Percentiles rank a stretch among this genome's conserved stretches.
phyloP scores from a whole-genome alignment of 2,113 vertebrate species.

The Cryptotis parvus region DNA sequence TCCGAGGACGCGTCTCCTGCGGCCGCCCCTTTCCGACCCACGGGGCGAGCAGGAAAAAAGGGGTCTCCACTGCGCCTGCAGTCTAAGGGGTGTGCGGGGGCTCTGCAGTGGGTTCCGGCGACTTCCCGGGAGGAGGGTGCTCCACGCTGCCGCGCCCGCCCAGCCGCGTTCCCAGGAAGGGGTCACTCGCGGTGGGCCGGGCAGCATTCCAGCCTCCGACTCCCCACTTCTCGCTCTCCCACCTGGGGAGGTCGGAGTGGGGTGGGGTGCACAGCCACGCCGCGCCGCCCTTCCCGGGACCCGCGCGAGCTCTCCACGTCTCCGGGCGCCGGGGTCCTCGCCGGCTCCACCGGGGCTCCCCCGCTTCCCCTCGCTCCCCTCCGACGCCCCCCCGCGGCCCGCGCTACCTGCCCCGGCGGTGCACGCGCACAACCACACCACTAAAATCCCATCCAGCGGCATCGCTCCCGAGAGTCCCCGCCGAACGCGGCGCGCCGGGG shows the following conservation, averaged over 20 bases:
- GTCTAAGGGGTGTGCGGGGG: constrained; percentile 4
- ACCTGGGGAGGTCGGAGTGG: background rate
- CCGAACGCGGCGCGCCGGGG: constrained; percentile 44
- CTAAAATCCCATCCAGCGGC: constrained; percentile 90
- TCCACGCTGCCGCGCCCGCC: constrained; percentile 64
- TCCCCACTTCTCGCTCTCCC: background rate
- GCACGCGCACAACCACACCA: constrained; percentile 88
- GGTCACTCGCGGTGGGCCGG: background rate
- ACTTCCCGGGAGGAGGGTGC: background rate
- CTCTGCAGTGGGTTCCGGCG: background rate
- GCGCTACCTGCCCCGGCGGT: constrained; percentile 90
- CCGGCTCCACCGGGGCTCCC: background rate
- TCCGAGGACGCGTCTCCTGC: constrained; percentile 62
- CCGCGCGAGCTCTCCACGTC: background rate
- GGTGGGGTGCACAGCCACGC: background rate
- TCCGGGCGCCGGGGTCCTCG: background rate
- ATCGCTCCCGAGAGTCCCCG: constrained; percentile 71
- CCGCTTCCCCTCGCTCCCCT: background rate
- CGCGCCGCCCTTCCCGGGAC: background rate
- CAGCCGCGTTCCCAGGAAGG: background rate
- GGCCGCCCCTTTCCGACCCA: no score
- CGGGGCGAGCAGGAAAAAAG: background rate
- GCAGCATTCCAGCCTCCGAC: background rate
- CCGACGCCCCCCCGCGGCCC: constrained; percentile 21
- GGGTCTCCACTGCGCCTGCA: constrained; percentile 31